phyloP scores from a whole-genome alignment of 2,888 invertebrate species.

The Apamea sordens region DNA sequence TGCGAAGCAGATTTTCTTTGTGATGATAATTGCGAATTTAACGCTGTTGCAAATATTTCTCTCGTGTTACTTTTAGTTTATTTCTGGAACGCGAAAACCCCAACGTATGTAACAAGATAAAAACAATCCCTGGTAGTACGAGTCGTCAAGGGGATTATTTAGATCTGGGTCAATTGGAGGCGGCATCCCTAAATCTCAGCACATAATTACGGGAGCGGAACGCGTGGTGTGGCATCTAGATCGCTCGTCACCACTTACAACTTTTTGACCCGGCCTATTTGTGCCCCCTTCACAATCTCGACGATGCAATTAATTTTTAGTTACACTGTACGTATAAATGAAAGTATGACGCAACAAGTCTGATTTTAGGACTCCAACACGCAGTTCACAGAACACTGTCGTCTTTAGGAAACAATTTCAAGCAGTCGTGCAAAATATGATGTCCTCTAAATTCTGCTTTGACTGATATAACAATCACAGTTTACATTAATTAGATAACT shows the following conservation, averaged over 20 bases:
- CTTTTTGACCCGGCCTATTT: constrained; percentile 77
- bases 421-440: not conserved
- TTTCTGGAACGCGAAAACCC: constrained; percentile 21
- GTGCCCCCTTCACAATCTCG: constrained; percentile 62
- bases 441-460: not conserved
- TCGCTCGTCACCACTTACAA: constrained; percentile 74
- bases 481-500: constrained; percentile 26
- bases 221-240: constrained; percentile 74
- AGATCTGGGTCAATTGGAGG: constrained; percentile 81
- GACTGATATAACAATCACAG: constrained; percentile 8
- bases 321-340: constrained; percentile 10
- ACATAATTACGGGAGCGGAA: constrained; percentile 78
- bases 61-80: constrained; percentile 19
- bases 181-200: constrained; percentile 80
- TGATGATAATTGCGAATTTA: not conserved
- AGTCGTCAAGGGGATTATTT: constrained; percentile 76
- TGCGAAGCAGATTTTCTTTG: constrained; percentile 12
- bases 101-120: constrained; percentile 67
- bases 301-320: constrained; percentile 59
- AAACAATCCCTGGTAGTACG: constrained; percentile 70
- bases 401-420: not conserved
- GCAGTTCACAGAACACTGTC: not conserved
- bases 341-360: constrained; percentile 23
- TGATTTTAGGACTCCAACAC: not conserved
- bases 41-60: constrained; percentile 6